Evolutionary conservation across 1,140 invertebrate species (phyloP).

Genomic region (Meteorus sp.): DNA sequence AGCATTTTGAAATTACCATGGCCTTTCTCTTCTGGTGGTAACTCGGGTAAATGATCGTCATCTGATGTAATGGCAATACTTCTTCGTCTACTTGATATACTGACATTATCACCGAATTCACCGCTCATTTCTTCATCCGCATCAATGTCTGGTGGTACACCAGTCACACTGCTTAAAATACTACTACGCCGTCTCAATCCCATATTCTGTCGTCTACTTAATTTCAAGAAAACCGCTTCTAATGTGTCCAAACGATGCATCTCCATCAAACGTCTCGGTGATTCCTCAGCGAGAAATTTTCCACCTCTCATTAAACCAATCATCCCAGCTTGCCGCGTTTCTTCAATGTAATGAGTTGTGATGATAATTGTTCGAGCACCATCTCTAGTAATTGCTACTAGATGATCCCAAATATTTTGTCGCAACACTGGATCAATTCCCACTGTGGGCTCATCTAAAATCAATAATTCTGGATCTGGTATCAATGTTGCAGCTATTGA

Average conservation of each 20-base stretch:
- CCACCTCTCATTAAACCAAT: constrained; percentile 93
- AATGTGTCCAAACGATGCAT: constrained; percentile 78
- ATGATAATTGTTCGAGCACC: constrained; percentile 93
- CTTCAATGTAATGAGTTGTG: constrained; percentile 97
- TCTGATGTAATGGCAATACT: constrained; percentile 61
- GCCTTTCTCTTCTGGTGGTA: constrained; percentile 51
- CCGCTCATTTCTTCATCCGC: constrained; percentile 79
- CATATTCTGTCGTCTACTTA: constrained; percentile 81
- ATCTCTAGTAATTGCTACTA: constrained; percentile 84
- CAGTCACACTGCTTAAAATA: constrained; percentile 71
- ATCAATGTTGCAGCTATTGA: constrained; percentile 86
- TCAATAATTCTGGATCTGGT: constrained; percentile 86
- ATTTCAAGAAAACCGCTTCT: constrained; percentile 91
- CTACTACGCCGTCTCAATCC: constrained; percentile 76
- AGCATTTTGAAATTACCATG: constrained; percentile 64
- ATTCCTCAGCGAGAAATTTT: constrained; percentile 86
- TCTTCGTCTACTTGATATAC: constrained; percentile 67
- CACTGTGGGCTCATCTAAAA: constrained; percentile 93
- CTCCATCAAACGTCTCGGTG: constrained; percentile 77
- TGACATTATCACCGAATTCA: constrained; percentile 82
- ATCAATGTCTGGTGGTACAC: constrained; percentile 61
- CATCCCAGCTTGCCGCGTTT: constrained; percentile 86
- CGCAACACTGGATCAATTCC: constrained; percentile 93
- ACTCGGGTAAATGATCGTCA: constrained; percentile 42
- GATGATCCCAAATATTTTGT: constrained; percentile 93